Evolutionary conservation across 2,113 vertebrate species (phyloP), one percentile per base, ranked within the genome.

Genomic region (Daboia siamensis): DNA sequence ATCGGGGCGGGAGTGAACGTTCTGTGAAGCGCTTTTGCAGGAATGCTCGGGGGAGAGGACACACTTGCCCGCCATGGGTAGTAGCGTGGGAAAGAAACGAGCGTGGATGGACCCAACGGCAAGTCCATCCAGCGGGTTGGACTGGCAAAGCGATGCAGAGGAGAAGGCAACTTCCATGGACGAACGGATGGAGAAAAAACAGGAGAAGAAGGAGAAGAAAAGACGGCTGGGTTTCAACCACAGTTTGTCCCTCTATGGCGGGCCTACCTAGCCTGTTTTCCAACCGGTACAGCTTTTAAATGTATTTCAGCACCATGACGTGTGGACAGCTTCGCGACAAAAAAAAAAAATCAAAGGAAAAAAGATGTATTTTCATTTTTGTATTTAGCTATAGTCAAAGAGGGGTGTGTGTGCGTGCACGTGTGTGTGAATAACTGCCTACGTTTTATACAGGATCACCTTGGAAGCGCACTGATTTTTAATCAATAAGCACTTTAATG

Each of bases 1-100:
- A 55, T 92, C 29, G 4, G 59, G 39, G 8, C 13, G 0, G 91
- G 51, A 17, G 48, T 44, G 26, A 26, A 57, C 59, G 91, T 33
- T 23, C 64, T 89, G 87, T 1, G 57, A 64, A 8, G 89, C 87
- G 17, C 92, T 93, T 51, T 92, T 80, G 1, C 0, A 29, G 15
- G 93, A 80, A 93, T 92, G 89, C 90, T 87, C 91, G 93, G 94
- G 84, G 92, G 88, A 90, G 89, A 52, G 33, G 1, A 39, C 2
- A 86, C 84, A 89, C 92, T 59, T 57, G n/a, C 24, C 48, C 17
- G 0, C 21, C 3, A 7, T 23, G 84, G 84, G 91, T 39, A 39
- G 92, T 0, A 4, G 26, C 90, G 64, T 55, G 8, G 39, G 57
- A 26, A 85, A 92, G 15, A 0, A 54, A 0, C 56, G 26, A 23